phyloP scores from a whole-genome alignment of 2,113 vertebrate species.

The Talpa occidentalis region DNA sequence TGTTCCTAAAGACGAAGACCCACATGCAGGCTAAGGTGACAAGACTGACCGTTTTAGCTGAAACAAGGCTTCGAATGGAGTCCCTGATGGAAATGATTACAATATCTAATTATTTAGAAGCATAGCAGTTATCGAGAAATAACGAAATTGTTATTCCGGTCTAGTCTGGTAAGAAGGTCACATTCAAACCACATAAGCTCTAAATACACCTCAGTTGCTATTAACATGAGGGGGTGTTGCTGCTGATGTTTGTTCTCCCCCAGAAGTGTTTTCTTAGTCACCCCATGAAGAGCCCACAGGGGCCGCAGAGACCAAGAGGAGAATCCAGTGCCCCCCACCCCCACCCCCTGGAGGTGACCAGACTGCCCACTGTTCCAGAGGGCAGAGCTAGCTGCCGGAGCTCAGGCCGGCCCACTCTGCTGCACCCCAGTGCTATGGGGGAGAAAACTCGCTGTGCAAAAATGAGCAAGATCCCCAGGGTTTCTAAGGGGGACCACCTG shows the following conservation, averaged over 20 bases:
- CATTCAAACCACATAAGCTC: conserved; percentile 56
- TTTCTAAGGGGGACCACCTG: background rate
- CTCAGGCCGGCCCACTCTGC: background rate
- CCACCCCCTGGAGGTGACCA: rapidly evolving
- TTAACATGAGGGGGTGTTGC: rapidly evolving
- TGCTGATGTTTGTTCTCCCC: background rate
- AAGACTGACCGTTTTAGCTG: conserved; percentile 19
- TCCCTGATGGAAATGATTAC: conserved; percentile 40
- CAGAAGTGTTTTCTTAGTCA: background rate
- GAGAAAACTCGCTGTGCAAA: conserved; percentile 67
- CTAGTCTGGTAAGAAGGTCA: conserved; percentile 53
- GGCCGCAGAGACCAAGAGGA: background rate
- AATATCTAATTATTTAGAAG: conserved; percentile 63
- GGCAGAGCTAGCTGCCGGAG: background rate
- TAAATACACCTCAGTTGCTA: background rate
- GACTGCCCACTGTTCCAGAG: background rate
- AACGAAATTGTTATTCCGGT: conserved; percentile 61
- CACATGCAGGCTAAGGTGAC: background rate
- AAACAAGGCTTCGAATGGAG: conserved; percentile 35
- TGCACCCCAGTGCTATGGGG: background rate
- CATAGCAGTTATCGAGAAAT: conserved; percentile 40
- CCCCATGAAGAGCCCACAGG: rapidly evolving
- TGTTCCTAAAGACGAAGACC: conserved; percentile 51
- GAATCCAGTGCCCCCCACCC: background rate
- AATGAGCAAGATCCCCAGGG: conserved; percentile 31